Evolutionary conservation across 2,797 vertebrate species (phyloP), one percentile per base, ranked within the genome.

Genomic region (Enteromius viviparus): DNA sequence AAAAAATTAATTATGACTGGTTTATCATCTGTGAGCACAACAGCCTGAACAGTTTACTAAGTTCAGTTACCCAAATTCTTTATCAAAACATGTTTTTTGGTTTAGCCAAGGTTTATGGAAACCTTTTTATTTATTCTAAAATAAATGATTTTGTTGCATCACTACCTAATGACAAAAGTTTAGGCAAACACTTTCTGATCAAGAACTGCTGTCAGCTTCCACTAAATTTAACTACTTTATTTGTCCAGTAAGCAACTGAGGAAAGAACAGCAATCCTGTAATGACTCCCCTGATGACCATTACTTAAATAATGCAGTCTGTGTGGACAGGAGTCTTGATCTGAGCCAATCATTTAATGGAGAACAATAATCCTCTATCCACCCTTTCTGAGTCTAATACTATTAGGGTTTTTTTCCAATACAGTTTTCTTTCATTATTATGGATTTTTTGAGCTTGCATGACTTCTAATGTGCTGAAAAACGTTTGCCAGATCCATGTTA

Each of bases 261-360:
- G n/a, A 84, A 65, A 72, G 45, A 82, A 81, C 65, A n/a, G 60
- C 47, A 86, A 89, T 88, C 84, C 79, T 85, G 71, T 88, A 92
- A 89, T 87, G 74, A 87, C 69, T 84, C 65, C 75, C 68, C 62
- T 89, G 88, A 91, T 87, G 78, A 88, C 78, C 42, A 37, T 85
- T 85, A 87, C 53, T 85, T 76, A 87, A 82, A 76, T 89, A 89
- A 91, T 77, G 86, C 85, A 71, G 89, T 90, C 83, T 89, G 83
- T 89, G 42, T 87, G 80, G 72, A 86, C 83, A 83, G 53, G 78
- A 85, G 76, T 76, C 87, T 71, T 86, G 76, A 91, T 87, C 84
- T 89, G 81, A 88, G 85, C 85, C 89, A 91, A 90, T 91, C 87
- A 87, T 85, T 89, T 89, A 91, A 92, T 91, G 86, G 87, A 92